A percentile compares a stretch with the other conserved stretches of the same genome.
phyloP scores from a whole-genome alignment of 2,888 invertebrate genomes.

The Dermolepida albohirtum region DNA sequence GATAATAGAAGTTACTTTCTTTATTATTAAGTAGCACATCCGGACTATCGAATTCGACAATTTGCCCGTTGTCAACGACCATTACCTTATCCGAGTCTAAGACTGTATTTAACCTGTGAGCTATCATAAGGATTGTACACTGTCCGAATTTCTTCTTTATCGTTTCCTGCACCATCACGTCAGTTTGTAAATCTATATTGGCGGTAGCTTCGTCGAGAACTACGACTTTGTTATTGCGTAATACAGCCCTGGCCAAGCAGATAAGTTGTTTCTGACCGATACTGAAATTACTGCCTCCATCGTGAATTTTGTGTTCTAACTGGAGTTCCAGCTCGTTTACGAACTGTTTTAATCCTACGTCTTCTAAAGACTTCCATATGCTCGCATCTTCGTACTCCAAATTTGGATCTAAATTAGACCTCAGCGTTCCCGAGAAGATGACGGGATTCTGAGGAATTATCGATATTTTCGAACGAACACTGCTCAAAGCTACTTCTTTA shows the following conservation, averaged over 20 bases:
- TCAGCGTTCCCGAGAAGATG: constrained; percentile 85
- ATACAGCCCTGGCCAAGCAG: constrained; percentile 74
- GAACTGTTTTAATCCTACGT: constrained; percentile 79
- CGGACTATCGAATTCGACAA: constrained; percentile 82
- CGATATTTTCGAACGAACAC: constrained; percentile 79
- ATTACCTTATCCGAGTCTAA: constrained; percentile 85
- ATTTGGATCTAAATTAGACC: constrained; percentile 91
- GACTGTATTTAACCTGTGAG: constrained; percentile 83
- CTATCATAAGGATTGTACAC: constrained; percentile 84
- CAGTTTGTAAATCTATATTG: constrained; percentile 82
- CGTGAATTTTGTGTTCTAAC: constrained; percentile 69
- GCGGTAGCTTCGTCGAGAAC: constrained; percentile 78
- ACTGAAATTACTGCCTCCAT: constrained; percentile 68
- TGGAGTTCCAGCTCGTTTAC: constrained; percentile 68
- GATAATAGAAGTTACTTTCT: constrained; percentile 72
- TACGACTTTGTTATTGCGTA: constrained; percentile 62
- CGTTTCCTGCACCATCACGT: constrained; percentile 78
- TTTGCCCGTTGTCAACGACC: constrained; percentile 81
- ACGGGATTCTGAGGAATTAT: constrained; percentile 90
- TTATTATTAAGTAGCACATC: constrained; percentile 71
- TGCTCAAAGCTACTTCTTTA: constrained; percentile 76
- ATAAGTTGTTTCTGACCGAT: constrained; percentile 74
- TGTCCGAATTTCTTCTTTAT: constrained; percentile 77
- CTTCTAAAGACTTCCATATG: constrained; percentile 85
- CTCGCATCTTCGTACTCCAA: constrained; percentile 79